Evolutionary conservation across 2,888 invertebrate genomes (phyloP).

Genomic region (Tortrix viridana): DNA sequence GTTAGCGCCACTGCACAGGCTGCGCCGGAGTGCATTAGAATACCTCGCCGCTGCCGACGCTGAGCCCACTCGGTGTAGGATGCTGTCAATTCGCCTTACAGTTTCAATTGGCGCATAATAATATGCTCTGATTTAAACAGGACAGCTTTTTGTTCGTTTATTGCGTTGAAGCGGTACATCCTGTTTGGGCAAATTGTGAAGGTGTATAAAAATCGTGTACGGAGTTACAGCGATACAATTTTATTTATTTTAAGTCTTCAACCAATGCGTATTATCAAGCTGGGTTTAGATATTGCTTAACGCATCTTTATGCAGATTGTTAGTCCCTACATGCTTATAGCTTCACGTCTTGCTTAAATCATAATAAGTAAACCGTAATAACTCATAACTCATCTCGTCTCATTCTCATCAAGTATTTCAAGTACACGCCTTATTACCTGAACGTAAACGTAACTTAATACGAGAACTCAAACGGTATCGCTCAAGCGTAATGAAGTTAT

Average conservation of each 20-base stretch:
- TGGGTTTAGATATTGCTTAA: not conserved
- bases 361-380: too few relatives aligned
- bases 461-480: slow-evolving; percentile 6
- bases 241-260: not conserved
- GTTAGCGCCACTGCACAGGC: slow-evolving; percentile 39
- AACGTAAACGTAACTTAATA: slow-evolving; percentile 9
- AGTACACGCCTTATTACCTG: not conserved
- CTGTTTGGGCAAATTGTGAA: slow-evolving; percentile 20
- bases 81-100: slow-evolving; percentile 14
- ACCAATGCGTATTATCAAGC: not conserved
- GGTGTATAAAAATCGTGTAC: slow-evolving; percentile 15
- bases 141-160: slow-evolving; percentile 1
- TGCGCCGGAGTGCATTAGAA: slow-evolving; percentile 28
- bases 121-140: slow-evolving; percentile 22
- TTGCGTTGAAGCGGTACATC: slow-evolving; percentile 8
- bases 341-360: too few relatives aligned
- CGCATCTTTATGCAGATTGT: not conserved
- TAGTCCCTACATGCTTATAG: not conserved
- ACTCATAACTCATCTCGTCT: too few relatives aligned
- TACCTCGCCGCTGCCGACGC: slow-evolving; percentile 27
- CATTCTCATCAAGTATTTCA: not conserved
- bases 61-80: slow-evolving; percentile 20
- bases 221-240: not conserved
- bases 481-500: slow-evolving; percentile 23
- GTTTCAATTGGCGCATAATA: slow-evolving; percentile 11